phyloP scores from a whole-genome alignment of 2,797 vertebrate genomes.

The Leuciscus waleckii region DNA sequence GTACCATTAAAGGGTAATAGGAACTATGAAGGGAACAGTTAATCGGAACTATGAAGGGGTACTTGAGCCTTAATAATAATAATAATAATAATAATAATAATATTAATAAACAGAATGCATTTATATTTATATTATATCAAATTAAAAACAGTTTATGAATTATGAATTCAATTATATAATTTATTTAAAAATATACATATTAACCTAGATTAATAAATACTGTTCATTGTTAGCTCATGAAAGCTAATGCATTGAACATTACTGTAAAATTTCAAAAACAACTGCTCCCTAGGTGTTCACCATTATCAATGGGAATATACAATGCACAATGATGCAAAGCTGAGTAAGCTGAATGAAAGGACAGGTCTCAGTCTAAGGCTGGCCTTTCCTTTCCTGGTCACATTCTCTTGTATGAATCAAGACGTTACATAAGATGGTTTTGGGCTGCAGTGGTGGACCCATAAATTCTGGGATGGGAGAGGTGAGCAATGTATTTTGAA shows the following conservation, averaged over 20 bases:
- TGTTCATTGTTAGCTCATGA: not conserved
- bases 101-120: not conserved
- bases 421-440: slow-evolving; percentile 24
- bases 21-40: no score
- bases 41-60: no score
- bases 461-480: slow-evolving; percentile 11
- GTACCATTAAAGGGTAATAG: no score
- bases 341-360: slow-evolving; percentile 32
- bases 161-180: not conserved
- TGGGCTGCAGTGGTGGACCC: slow-evolving; percentile 20
- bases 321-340: slow-evolving; percentile 14
- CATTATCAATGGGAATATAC: not conserved
- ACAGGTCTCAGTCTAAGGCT: slow-evolving; percentile 31
- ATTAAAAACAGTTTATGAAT: not conserved
- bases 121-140: not conserved
- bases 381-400: not conserved
- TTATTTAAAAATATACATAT: not conserved
- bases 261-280: not conserved
- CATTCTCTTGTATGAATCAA: slow-evolving; percentile 8
- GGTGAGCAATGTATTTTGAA: slow-evolving; percentile 14
- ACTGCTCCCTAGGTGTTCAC: not conserved
- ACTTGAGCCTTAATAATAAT: no score
- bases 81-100: not conserved
- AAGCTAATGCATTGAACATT: not conserved
- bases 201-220: not conserved